Evolutionary conservation across 2,888 invertebrate species (phyloP).

Genomic region (Ophion obscuratus): DNA sequence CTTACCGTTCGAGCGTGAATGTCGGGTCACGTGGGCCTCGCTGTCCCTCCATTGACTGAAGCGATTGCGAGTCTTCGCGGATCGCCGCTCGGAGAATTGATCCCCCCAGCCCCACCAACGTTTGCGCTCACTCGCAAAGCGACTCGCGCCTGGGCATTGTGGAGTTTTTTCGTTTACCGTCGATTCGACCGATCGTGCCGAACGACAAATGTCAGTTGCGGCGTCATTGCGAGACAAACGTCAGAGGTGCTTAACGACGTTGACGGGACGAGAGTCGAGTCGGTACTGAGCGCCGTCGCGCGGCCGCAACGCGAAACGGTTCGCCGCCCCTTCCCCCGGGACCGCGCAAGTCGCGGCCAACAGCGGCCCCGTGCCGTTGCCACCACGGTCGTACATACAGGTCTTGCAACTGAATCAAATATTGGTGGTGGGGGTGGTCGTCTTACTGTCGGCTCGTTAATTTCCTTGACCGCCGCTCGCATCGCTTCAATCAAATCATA

Average conservation of each 20-base stretch:
- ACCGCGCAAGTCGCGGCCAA: no score
- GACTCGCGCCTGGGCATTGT: not conserved
- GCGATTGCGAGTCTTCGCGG: not conserved
- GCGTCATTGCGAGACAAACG: not conserved
- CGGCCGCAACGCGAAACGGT: no score
- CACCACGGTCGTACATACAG: no score
- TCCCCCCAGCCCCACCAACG: not conserved
- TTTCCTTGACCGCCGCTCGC: no score
- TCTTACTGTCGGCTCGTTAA: no score
- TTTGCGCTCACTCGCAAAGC: not conserved
- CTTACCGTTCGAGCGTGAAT: slow-evolving; percentile 71
- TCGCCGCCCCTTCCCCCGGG: no score
- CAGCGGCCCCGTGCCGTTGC: no score
- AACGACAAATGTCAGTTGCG: not conserved
- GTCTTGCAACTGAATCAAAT: no score
- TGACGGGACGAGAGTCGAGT: no score
- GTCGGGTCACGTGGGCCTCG: slow-evolving; percentile 70
- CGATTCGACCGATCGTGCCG: not conserved
- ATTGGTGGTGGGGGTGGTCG: no score
- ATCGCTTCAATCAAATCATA: no score
- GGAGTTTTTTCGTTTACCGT: not conserved
- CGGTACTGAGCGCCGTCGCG: no score
- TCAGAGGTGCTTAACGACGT: not conserved
- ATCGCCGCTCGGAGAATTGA: not conserved
- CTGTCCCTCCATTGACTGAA: slow-evolving; percentile 73